Conservation (phyloP, 2,888 invertebrate species). For the Oscheius sp. region DNA sequence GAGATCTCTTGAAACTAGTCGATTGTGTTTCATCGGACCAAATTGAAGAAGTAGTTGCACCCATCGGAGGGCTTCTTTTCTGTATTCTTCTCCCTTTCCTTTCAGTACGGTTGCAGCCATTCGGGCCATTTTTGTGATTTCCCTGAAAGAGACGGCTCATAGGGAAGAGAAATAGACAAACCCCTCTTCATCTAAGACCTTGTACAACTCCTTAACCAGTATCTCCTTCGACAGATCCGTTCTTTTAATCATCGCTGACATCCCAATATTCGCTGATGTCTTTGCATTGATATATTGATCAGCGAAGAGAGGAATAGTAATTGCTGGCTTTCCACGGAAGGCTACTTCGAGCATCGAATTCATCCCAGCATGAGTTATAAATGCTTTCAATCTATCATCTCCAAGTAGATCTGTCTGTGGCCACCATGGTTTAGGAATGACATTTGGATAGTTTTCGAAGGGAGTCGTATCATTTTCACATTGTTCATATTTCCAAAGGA, state of each 20-base stretch:
- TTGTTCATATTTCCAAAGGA: constrained; percentile 25
- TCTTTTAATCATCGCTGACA: constrained; percentile 7
- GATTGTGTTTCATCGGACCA: constrained; percentile 4
- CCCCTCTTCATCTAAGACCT: constrained; percentile 5
- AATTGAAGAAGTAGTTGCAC: not conserved
- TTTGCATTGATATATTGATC: constrained; percentile 27
- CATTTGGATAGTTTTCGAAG: constrained; percentile 15
- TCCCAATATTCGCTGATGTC: not conserved
- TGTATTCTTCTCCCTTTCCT: constrained; percentile 17
- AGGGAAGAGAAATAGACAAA: not conserved
- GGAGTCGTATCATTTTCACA: constrained; percentile 23
- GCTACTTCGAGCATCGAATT: constrained; percentile 17
- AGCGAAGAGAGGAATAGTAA: constrained; percentile 20
- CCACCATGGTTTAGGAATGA: constrained; percentile 13
- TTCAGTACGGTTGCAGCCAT: constrained; percentile 2
- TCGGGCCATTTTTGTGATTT: constrained; percentile 10
- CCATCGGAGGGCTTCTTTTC: constrained; percentile 2
- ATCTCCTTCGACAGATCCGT: not conserved
- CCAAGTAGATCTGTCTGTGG: constrained; percentile 27
- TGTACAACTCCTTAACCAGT: not conserved
- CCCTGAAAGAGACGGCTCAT: not conserved
- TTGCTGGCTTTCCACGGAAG: constrained; percentile 26
- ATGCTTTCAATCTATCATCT: constrained; percentile 1
- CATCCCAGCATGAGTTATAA: constrained; percentile 29
- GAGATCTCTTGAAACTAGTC: not conserved